These are phyloP conservation scores for Heliopora coerulea DNA, from an alignment of 92 coral and sea anemone genomes.

Conservation along the genomic window DNA sequence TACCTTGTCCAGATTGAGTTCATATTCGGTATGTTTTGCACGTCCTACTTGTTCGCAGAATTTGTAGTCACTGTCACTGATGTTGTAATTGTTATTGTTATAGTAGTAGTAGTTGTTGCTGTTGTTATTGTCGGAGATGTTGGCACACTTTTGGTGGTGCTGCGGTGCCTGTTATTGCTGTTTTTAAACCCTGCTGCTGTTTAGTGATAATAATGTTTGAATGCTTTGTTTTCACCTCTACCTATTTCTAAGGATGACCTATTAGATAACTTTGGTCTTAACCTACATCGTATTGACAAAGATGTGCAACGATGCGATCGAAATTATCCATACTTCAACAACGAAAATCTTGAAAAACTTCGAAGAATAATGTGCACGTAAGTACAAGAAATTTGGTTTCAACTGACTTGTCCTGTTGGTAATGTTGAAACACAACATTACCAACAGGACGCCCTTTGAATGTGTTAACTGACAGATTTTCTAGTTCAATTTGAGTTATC, in stretches of 20 bases:
- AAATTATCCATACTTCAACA: slow-evolving; percentile 82
- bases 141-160: background rate
- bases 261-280: slow-evolving; percentile 84
- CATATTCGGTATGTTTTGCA: slow-evolving; percentile 66
- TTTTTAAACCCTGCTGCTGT: background rate
- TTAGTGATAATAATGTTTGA: no score
- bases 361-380: slow-evolving; percentile 97
- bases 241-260: slow-evolving; percentile 61
- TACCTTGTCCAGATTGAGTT: slow-evolving; percentile 58
- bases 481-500: no score
- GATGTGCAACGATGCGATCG: slow-evolving; percentile 94
- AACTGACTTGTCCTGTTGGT: no score
- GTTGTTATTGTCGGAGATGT: background rate
- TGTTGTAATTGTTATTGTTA: background rate
- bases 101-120: background rate
- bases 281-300: slow-evolving; percentile 97
- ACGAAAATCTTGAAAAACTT: slow-evolving; percentile 80
- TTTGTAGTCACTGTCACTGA: background rate
- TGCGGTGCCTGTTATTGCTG: background rate
- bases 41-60: background rate
- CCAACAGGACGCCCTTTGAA: no score
- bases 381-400: background rate
- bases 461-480: no score
- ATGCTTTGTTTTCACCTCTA: background rate
- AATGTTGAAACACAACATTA: no score